Percentiles rank a stretch among this genome's conserved stretches.
phyloP scores from a whole-genome alignment of 1,140 invertebrate genomes.

The Muscidifurax raptorellus region DNA sequence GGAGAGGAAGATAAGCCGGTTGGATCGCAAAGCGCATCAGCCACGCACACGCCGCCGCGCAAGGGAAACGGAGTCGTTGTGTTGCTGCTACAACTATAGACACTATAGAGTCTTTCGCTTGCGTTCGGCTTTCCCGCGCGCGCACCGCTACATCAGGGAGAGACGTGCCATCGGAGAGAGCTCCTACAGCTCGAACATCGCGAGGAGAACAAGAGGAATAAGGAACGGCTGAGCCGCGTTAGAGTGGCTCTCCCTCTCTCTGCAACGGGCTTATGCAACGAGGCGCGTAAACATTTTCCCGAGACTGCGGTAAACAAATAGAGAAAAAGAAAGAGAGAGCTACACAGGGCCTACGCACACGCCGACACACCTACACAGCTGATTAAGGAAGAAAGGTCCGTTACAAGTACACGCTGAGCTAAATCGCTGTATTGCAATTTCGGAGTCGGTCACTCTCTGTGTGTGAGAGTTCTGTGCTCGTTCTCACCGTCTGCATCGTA shows the following conservation, averaged over 20 bases:
- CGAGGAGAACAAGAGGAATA: conserved; percentile 19
- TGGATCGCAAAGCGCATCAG: background rate
- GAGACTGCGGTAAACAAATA: conserved; percentile 38
- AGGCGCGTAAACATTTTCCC: conserved; percentile 61
- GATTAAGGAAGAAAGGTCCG: conserved; percentile 48
- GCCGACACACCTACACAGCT: conserved; percentile 27
- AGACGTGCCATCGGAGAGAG: background rate
- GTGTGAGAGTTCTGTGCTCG: conserved; percentile 3
- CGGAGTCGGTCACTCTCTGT: conserved; percentile 16
- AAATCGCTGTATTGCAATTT: conserved; percentile 31
- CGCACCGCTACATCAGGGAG: conserved; percentile 39
- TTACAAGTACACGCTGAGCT: background rate
- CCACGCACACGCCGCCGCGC: background rate
- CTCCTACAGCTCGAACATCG: background rate
- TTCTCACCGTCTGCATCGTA: background rate
- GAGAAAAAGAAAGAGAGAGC: background rate
- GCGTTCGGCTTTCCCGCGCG: conserved; percentile 62
- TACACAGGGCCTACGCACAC: background rate
- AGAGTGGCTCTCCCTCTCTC: background rate
- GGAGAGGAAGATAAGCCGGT: background rate
- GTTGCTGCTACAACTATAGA: background rate
- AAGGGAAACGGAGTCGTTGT: background rate
- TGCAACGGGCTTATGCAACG: conserved; percentile 64
- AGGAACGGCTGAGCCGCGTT: background rate
- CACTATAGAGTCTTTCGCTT: background rate